These are phyloP conservation scores for Platycheirus rosarum DNA, from an alignment of 2,888 invertebrate species.

Conservation along the genomic window DNA sequence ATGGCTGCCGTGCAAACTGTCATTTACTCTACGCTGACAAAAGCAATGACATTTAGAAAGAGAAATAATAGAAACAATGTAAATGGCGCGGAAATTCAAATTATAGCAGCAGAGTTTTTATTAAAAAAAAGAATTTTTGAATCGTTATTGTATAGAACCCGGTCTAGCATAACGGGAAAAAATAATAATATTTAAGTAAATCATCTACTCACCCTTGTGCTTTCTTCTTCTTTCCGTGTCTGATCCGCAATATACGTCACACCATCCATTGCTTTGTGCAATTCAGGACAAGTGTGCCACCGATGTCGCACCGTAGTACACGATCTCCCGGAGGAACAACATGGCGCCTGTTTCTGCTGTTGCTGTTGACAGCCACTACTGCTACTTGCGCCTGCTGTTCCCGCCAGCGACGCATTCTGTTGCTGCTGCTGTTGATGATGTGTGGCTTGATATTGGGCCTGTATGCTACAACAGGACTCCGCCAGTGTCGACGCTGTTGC, in stretches of 20 bases:
- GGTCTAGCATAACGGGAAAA: too few relatives aligned
- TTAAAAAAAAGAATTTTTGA: too few relatives aligned
- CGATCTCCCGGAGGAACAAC: constrained; percentile 77
- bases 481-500: constrained; percentile 81
- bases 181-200: neutral
- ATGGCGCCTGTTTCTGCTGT: constrained; percentile 80
- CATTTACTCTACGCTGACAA: too few relatives aligned
- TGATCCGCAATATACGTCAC: constrained; percentile 96
- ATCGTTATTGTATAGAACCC: too few relatives aligned
- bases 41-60: too few relatives aligned
- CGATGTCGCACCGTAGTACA: constrained; percentile 85
- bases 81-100: too few relatives aligned
- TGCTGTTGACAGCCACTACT: constrained; percentile 51
- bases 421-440: constrained; percentile 77
- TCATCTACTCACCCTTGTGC: constrained; percentile 88
- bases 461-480: constrained; percentile 80
- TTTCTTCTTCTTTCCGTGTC: constrained; percentile 95
- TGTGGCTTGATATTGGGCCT: constrained; percentile 78
- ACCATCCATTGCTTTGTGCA: constrained; percentile 96
- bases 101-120: neutral
- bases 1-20: too few relatives aligned
- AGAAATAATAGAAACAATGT: too few relatives aligned
- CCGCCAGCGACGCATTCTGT: constrained; percentile 77
- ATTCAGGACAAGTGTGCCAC: constrained; percentile 95
- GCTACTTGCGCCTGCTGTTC: constrained; percentile 43